These are phyloP conservation scores for Hylomyscus alleni DNA, from an alignment of 2,797 vertebrate genomes.

Conservation along the genomic window DNA sequence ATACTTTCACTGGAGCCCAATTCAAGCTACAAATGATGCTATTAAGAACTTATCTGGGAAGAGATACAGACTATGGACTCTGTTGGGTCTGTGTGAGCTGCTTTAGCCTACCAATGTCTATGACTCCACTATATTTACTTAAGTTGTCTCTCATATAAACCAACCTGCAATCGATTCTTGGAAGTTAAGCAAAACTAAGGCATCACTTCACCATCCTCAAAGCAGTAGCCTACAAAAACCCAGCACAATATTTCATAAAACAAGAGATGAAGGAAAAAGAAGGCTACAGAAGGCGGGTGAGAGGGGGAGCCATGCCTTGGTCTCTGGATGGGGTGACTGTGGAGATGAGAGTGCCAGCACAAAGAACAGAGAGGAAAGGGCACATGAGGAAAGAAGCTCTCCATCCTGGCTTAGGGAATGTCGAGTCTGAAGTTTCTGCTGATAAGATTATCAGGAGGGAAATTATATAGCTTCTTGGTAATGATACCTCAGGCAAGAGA, in stretches of 20 bases:
- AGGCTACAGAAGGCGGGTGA: not conserved
- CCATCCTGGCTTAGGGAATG: not conserved
- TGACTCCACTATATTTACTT: not conserved
- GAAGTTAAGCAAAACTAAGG: not conserved
- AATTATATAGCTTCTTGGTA: not conserved
- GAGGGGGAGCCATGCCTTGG: too few species aligned
- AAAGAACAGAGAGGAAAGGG: not conserved
- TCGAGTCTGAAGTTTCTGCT: not conserved
- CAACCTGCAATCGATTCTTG: not conserved
- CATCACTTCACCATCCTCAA: not conserved
- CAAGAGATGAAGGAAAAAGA: not conserved
- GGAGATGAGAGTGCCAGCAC: not conserved
- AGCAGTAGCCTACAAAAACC: not conserved
- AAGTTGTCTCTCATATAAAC: not conserved
- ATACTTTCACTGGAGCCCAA: not conserved
- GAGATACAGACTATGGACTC: not conserved
- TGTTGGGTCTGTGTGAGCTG: not conserved
- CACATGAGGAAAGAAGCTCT: not conserved
- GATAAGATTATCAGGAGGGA: not conserved
- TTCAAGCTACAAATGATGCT: constrained; percentile 1
- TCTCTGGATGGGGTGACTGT: not conserved
- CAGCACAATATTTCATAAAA: not conserved
- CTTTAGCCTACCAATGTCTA: not conserved
- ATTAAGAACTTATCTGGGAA: not conserved
- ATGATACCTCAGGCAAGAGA: not conserved